These are phyloP conservation scores for Tachina fera DNA, from an alignment of 2,888 invertebrate species.

Conservation along the genomic window DNA sequence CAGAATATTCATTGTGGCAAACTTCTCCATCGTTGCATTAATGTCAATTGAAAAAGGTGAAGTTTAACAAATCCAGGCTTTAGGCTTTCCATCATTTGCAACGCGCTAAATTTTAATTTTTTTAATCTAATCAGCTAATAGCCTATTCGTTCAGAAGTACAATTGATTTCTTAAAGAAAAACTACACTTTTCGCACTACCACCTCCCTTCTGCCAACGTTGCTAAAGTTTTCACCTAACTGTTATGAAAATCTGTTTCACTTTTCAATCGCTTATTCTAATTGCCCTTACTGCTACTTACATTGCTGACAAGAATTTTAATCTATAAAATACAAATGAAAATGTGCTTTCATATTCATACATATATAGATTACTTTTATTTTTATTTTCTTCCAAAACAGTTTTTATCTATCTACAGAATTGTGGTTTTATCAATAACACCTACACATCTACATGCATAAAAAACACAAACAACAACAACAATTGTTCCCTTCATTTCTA, in stretches of 20 bases:
- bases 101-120: too few species aligned
- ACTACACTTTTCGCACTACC: not conserved
- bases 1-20: too few species aligned
- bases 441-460: not conserved
- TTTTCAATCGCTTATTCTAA: slow-evolving; percentile 34
- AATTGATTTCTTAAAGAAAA: not conserved
- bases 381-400: not conserved
- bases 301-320: slow-evolving; percentile 80
- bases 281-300: slow-evolving; percentile 35
- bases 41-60: too few species aligned
- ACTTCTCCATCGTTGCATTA: too few species aligned
- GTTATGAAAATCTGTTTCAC: not conserved
- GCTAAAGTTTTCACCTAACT: too few species aligned
- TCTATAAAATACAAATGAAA: slow-evolving; percentile 83
- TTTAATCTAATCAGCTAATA: too few species aligned
- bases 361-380: slow-evolving; percentile 51
- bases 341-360: slow-evolving; percentile 74
- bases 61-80: too few species aligned
- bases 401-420: slow-evolving; percentile 6
- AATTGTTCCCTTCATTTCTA: slow-evolving; percentile 40
- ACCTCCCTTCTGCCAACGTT: too few species aligned
- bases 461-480: slow-evolving; percentile 11
- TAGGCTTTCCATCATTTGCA: too few species aligned
- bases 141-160: too few species aligned
- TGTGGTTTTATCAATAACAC: slow-evolving; percentile 55